Evolutionary conservation across 2,113 vertebrate genomes (phyloP).

Genomic region (Solenodon paradoxus): DNA sequence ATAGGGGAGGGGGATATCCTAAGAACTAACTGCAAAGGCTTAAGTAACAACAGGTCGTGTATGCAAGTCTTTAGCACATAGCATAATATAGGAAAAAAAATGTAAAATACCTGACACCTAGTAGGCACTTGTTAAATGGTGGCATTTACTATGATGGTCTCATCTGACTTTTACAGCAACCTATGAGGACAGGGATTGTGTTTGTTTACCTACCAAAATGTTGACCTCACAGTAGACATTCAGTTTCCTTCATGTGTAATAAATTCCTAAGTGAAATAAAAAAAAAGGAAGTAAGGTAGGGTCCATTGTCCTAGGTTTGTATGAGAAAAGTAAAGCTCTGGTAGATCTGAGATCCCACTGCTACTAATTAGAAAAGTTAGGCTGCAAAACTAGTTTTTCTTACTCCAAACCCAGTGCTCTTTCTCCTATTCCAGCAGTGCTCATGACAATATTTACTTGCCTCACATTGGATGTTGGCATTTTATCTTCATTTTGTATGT

Average conservation of each 20-base stretch:
- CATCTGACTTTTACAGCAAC: not conserved
- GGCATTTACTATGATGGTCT: not conserved
- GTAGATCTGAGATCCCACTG: not conserved
- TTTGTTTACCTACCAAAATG: not conserved
- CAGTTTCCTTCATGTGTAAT: not conserved
- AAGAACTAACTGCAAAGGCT: not conserved
- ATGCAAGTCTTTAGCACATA: too few relatives aligned
- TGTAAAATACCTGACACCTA: not conserved
- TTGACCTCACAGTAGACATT: not conserved
- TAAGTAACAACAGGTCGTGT: not conserved
- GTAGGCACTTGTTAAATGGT: not conserved
- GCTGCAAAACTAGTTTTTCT: not conserved
- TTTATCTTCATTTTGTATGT: slow-evolving; percentile 59
- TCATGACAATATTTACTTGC: slow-evolving; percentile 30
- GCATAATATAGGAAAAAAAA: not conserved
- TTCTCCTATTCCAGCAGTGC: not conserved
- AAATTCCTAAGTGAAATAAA: not conserved
- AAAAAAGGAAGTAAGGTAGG: not conserved
- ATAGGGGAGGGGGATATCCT: not conserved
- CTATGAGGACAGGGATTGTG: not conserved
- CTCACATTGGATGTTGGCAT: slow-evolving; percentile 35
- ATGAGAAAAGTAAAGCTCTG: not conserved
- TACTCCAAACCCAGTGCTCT: not conserved
- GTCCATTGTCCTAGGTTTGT: not conserved
- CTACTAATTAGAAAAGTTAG: slow-evolving; percentile 43